These are phyloP conservation scores for Lichenostomus cassidix DNA, from an alignment of 2,113 vertebrate species.

Conservation along the genomic window DNA sequence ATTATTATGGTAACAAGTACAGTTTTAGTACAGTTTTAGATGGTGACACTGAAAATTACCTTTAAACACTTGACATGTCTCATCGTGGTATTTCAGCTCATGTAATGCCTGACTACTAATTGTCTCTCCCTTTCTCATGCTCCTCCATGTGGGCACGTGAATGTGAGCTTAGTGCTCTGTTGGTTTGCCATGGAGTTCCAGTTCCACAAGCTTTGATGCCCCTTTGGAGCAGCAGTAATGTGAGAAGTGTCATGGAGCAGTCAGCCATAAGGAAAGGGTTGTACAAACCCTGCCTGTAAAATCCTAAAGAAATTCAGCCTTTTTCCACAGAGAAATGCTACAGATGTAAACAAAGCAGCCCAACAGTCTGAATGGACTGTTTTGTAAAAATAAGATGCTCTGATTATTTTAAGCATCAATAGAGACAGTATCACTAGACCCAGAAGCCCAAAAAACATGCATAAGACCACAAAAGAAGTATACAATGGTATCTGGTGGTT, in stretches of 20 bases:
- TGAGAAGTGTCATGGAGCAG: neutral
- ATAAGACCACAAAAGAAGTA: neutral
- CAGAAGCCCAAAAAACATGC: neutral
- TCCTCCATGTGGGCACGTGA: neutral
- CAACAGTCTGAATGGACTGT: neutral
- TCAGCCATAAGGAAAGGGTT: neutral
- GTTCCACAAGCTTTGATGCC: neutral
- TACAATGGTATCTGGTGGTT: rapidly evolving
- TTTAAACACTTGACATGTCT: neutral
- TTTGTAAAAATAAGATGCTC: neutral
- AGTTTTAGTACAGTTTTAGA: neutral
- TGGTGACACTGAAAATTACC: neutral
- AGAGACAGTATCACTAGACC: neutral
- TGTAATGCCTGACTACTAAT: neutral
- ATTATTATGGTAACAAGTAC: neutral
- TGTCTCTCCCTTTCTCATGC: neutral
- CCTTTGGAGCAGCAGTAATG: neutral
- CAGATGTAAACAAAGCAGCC: neutral
- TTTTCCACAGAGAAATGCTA: neutral
- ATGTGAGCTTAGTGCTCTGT: neutral
- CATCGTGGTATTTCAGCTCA: neutral
- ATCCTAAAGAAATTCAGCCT: neutral
- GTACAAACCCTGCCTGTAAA: neutral
- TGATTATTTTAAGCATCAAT: neutral
- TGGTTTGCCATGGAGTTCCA: neutral